Conservation (phyloP, 2,113 vertebrate genomes). For the Erpornis zantholeuca region DNA sequence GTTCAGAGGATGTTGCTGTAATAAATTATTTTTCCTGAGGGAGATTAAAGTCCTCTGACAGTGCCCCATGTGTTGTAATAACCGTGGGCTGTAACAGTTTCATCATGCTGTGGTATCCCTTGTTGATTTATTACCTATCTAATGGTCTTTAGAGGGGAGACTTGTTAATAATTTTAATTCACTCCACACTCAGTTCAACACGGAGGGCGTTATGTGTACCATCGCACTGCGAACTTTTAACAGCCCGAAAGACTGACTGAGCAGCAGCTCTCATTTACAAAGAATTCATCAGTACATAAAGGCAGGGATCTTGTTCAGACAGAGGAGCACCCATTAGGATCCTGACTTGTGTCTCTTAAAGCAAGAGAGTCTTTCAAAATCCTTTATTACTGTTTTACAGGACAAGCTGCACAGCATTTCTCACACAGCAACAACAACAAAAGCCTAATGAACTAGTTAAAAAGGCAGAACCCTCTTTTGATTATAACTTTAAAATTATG, state of each 20-base stretch:
- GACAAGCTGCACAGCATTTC: background rate
- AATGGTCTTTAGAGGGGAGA: slow-evolving; percentile 5
- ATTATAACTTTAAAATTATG: background rate
- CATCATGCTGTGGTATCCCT: background rate
- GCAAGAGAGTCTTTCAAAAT: background rate
- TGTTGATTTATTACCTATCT: slow-evolving; percentile 57
- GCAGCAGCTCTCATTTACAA: slow-evolving; percentile 20
- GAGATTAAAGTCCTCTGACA: background rate
- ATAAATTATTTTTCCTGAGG: slow-evolving; percentile 18
- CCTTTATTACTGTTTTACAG: background rate
- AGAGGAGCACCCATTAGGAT: background rate
- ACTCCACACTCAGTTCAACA: background rate
- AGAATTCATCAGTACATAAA: slow-evolving; percentile 24
- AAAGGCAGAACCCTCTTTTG: background rate
- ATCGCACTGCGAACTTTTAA: background rate
- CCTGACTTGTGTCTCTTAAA: background rate
- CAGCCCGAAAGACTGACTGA: background rate
- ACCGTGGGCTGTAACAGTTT: slow-evolving; percentile 39
- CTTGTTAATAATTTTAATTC: slow-evolving; percentile 58
- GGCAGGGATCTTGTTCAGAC: background rate
- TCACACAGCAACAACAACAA: background rate
- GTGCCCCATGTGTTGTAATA: slow-evolving; percentile 62
- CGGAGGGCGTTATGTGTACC: background rate
- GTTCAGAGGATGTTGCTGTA: background rate
- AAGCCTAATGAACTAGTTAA: background rate